A percentile compares a stretch with the other conserved stretches of the same genome.
Conservation (phyloP, 1,140 invertebrate species). For the Bombyx mandarina region DNA sequence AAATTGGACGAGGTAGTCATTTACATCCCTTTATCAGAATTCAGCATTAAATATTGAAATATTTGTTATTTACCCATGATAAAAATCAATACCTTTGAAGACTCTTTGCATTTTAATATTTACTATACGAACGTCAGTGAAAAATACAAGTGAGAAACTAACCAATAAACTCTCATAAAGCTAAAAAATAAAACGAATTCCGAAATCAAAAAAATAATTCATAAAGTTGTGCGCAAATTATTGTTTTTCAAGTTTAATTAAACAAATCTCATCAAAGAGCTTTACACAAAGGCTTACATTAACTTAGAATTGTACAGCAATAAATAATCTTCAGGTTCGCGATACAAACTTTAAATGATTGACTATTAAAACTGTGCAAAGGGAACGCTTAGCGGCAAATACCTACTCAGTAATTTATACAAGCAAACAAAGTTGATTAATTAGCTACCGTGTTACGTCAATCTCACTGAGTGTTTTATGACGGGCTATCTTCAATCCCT, state of each 20-base stretch:
- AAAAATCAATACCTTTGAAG: no score
- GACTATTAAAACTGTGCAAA: slow-evolving; percentile 5
- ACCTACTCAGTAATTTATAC: slow-evolving; percentile 12
- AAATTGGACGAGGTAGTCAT: slow-evolving; percentile 67
- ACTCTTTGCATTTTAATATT: no score
- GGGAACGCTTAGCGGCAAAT: slow-evolving; percentile 6
- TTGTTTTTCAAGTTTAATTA: no score
- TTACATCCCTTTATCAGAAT: slow-evolving; percentile 67
- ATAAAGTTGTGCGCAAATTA: no score
- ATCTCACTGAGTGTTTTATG: slow-evolving; percentile 38
- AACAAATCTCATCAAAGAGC: not conserved
- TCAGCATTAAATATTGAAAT: slow-evolving; percentile 63
- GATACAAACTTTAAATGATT: slow-evolving; percentile 8
- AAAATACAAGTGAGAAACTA: no score
- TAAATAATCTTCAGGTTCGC: slow-evolving; percentile 3
- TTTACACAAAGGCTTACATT: not conserved
- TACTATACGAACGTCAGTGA: no score
- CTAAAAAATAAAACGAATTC: no score
- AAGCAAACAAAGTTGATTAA: slow-evolving; percentile 37
- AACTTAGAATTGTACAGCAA: no score
- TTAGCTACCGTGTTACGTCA: slow-evolving; percentile 30
- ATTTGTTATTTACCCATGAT: slow-evolving; percentile 48
- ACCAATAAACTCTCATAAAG: no score
- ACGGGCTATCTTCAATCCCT: slow-evolving; percentile 25
- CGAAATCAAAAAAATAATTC: no score